These are phyloP conservation scores for Dione vanillae DNA, from an alignment of 2,888 invertebrate genomes.

Conservation along the genomic window DNA sequence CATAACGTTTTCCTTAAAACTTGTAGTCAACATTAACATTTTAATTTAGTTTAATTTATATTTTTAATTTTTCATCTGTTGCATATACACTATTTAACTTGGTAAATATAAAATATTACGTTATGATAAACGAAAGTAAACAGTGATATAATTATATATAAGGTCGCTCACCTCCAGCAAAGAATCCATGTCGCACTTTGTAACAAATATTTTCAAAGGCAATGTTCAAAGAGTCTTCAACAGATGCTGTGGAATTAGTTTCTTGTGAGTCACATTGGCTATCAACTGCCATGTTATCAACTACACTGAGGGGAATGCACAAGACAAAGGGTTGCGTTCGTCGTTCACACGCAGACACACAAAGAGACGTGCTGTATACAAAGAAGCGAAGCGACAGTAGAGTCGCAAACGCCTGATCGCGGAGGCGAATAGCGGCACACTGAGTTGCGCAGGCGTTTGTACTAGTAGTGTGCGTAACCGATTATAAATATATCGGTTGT, in stretches of 20 bases:
- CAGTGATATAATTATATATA: conserved; percentile 38
- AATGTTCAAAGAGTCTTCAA: conserved; percentile 84
- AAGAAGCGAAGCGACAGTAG: conserved; percentile 56
- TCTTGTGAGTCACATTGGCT: conserved; percentile 69
- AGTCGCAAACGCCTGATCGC: conserved; percentile 54
- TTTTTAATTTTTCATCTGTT: not conserved
- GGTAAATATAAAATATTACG: no score
- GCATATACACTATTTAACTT: no score
- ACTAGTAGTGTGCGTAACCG: conserved; percentile 20
- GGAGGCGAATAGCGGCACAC: conserved; percentile 49
- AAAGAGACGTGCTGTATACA: conserved; percentile 69
- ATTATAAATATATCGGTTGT: conserved; percentile 10
- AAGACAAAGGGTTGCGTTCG: conserved; percentile 54
- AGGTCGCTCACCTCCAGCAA: conserved; percentile 76
- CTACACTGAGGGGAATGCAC: conserved; percentile 50
- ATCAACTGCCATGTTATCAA: conserved; percentile 68
- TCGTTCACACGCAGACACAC: conserved; percentile 63
- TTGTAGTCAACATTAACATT: not conserved
- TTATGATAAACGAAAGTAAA: conserved; percentile 34
- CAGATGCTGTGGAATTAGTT: conserved; percentile 69
- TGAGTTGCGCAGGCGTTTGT: conserved; percentile 49
- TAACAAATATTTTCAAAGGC: conserved; percentile 88
- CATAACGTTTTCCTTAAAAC: conserved; percentile 11
- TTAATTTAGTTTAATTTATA: not conserved
- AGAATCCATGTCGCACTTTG: conserved; percentile 84